phyloP scores from a whole-genome alignment of 2,888 invertebrate genomes.

The Caenorhabditis becei region DNA sequence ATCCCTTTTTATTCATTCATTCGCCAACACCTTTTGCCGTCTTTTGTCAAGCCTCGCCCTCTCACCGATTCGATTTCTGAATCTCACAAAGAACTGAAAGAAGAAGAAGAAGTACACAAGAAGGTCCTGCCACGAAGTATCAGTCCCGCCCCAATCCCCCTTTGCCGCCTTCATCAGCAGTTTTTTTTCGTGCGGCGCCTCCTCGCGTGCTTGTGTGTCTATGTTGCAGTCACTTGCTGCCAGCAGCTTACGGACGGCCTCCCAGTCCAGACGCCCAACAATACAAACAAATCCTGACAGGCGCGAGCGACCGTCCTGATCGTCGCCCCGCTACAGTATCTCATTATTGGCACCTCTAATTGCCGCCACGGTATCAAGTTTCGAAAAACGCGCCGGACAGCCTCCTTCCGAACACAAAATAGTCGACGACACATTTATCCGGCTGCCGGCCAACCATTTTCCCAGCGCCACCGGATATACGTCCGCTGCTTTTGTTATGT shows the following conservation, averaged over 20 bases:
- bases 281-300: conserved; percentile 63
- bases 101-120: conserved; percentile 9
- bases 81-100: conserved; percentile 26
- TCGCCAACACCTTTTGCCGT: conserved; percentile 48
- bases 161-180: conserved; percentile 50
- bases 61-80: conserved; percentile 35
- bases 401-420: conserved; percentile 39
- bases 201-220: conserved; percentile 49
- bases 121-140: conserved; percentile 27
- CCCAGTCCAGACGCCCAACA: conserved; percentile 52
- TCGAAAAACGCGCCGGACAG: conserved; percentile 39
- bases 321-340: conserved; percentile 46
- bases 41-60: conserved; percentile 36
- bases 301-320: conserved; percentile 36
- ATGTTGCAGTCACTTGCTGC: conserved; percentile 56
- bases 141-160: conserved; percentile 29
- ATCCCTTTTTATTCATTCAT: conserved; percentile 45
- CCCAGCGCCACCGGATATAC: conserved; percentile 51
- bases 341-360: conserved; percentile 63
- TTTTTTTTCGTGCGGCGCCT: conserved; percentile 51
- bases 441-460: conserved; percentile 44
- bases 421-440: conserved; percentile 47
- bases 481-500: conserved; percentile 19
- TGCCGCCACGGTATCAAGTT: conserved; percentile 60
- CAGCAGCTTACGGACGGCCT: conserved; percentile 18